These are phyloP conservation scores for Cottoperca gobio DNA, from an alignment of 2,797 vertebrate genomes.

Conservation along the genomic window DNA sequence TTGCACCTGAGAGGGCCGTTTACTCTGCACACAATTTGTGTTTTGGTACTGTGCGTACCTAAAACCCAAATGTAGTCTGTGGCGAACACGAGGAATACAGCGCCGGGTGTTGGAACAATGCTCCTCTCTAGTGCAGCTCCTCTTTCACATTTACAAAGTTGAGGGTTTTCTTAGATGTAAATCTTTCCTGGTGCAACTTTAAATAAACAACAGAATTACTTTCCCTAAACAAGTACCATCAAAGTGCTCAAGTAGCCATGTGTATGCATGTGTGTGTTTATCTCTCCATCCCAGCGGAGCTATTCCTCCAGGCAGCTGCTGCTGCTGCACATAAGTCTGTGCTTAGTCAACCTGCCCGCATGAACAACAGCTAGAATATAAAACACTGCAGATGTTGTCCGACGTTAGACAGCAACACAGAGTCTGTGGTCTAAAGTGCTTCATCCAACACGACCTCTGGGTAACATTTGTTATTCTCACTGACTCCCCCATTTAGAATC, in stretches of 20 bases:
- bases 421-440: not conserved
- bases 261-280: slow-evolving; percentile 53
- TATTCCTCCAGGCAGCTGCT: slow-evolving; percentile 38
- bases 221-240: slow-evolving; percentile 24
- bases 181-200: slow-evolving; percentile 16
- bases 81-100: not conserved
- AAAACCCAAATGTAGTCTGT: not conserved
- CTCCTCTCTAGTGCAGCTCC: not conserved
- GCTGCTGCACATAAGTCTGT: slow-evolving; percentile 34
- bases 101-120: not conserved
- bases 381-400: slow-evolving; percentile 26
- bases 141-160: slow-evolving; percentile 1
- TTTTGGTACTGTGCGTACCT: not conserved
- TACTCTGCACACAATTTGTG: not conserved
- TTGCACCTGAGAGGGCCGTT: not conserved
- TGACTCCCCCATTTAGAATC: not conserved
- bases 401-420: slow-evolving; percentile 15
- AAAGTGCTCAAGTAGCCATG: slow-evolving; percentile 31
- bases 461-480: not conserved
- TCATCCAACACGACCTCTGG: not conserved
- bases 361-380: slow-evolving; percentile 31
- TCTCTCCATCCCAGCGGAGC: slow-evolving; percentile 44
- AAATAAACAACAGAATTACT: slow-evolving; percentile 32
- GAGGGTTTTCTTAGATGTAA: not conserved
- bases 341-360: slow-evolving; percentile 27